A percentile compares a stretch with the other conserved stretches of the same genome.
Evolutionary conservation across 2,797 vertebrate species (phyloP).

Genomic region (Pseudomugil tenellus): DNA sequence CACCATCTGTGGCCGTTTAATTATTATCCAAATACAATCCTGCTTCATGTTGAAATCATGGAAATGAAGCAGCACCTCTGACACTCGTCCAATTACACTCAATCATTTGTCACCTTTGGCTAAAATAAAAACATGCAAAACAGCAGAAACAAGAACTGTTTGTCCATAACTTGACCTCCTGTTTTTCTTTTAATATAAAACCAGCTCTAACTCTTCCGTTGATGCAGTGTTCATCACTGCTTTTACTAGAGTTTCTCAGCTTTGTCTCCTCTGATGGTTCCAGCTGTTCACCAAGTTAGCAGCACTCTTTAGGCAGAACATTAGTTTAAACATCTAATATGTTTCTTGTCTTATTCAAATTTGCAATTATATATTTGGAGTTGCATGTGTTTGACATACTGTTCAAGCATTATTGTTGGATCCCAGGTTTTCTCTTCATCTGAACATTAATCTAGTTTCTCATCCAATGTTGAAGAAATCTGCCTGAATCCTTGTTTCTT

Average conservation of each 20-base stretch:
- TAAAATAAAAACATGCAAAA: conserved; percentile 39
- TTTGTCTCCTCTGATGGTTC: background rate
- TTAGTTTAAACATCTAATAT: background rate
- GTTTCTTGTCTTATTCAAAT: background rate
- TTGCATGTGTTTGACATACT: background rate
- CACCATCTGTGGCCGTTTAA: conserved; percentile 45
- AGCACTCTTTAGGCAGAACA: background rate
- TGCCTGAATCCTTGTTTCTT: conserved; percentile 53
- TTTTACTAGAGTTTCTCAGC: background rate
- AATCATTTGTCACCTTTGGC: conserved; percentile 20
- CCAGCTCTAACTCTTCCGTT: background rate
- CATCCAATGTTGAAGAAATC: conserved; percentile 28
- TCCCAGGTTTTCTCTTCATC: background rate
- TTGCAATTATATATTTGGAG: background rate
- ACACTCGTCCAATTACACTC: conserved; percentile 47
- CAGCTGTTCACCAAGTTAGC: background rate
- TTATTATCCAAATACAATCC: conserved; percentile 45
- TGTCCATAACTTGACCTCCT: background rate
- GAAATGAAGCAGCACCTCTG: conserved; percentile 35
- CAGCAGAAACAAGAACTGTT: background rate
- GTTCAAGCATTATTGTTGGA: background rate
- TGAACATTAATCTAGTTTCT: conserved; percentile 19
- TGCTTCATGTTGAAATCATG: conserved; percentile 27
- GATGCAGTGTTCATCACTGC: background rate
- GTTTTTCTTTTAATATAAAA: background rate